These are phyloP conservation scores for Silurus lanzhouensis DNA, from an alignment of 2,797 vertebrate genomes.

Conservation along the genomic window DNA sequence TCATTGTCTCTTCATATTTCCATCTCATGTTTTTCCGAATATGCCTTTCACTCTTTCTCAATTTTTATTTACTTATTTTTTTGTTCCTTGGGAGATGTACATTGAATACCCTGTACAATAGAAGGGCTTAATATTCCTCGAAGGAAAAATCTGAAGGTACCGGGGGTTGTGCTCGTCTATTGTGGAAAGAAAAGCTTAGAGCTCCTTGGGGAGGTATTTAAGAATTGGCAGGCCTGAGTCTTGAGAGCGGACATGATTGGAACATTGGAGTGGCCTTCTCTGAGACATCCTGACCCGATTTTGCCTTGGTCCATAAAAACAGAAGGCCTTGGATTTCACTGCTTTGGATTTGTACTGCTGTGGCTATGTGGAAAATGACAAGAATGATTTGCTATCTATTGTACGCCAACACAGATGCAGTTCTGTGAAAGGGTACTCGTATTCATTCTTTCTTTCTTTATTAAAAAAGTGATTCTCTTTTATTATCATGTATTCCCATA, in stretches of 20 bases:
- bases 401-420: slow-evolving; percentile 5
- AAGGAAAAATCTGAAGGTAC: slow-evolving; percentile 30
- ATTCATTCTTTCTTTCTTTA: neutral
- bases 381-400: slow-evolving; percentile 11
- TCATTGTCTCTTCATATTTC: neutral
- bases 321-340: slow-evolving; percentile 47
- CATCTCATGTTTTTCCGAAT: neutral
- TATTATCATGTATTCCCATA: neutral
- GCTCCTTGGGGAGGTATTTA: slow-evolving; percentile 48
- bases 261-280: slow-evolving; percentile 51
- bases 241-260: slow-evolving; percentile 48
- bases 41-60: neutral
- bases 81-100: neutral
- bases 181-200: slow-evolving; percentile 42
- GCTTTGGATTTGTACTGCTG: slow-evolving; percentile 24
- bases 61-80: neutral
- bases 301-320: slow-evolving; percentile 37
- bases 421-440: neutral
- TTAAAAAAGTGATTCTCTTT: neutral
- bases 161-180: slow-evolving; percentile 30
- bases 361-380: slow-evolving; percentile 42
- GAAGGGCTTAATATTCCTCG: slow-evolving; percentile 44
- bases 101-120: slow-evolving; percentile 19
- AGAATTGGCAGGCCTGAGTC: slow-evolving; percentile 47
- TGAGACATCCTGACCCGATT: slow-evolving; percentile 44